Evolutionary conservation across 2,113 vertebrate genomes (phyloP).

Genomic region (Paratilapia polleni): DNA sequence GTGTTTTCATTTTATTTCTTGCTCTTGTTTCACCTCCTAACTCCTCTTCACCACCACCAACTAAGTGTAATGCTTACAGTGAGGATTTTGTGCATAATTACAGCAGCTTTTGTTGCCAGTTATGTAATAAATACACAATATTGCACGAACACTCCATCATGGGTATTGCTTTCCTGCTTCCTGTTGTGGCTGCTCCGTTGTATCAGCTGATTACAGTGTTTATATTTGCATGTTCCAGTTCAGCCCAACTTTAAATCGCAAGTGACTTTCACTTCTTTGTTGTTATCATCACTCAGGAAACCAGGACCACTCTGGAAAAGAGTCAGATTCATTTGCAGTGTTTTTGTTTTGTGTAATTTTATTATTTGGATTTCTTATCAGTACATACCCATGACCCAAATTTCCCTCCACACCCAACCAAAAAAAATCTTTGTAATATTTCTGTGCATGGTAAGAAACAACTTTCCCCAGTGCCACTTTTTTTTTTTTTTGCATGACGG

Average conservation of each 20-base stretch:
- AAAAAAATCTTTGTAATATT: neutral
- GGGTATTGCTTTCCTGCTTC: conserved; percentile 13
- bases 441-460: neutral
- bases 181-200: conserved; percentile 20
- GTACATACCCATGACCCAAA: neutral
- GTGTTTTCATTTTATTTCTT: neutral
- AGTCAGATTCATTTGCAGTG: neutral
- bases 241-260: neutral
- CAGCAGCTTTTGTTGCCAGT: neutral
- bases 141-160: neutral
- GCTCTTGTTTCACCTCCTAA: neutral
- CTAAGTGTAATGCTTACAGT: neutral
- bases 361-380: neutral
- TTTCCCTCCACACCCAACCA: neutral
- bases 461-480: neutral
- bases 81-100: neutral
- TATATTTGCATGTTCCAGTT: neutral
- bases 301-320: neutral
- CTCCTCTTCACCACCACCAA: neutral
- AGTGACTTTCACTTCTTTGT: neutral
- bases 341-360: neutral
- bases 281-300: neutral
- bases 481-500: neutral
- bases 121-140: neutral
- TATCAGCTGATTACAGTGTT: conserved; percentile 35